phyloP scores from a whole-genome alignment of 2,888 invertebrate species.

The Cheilosia scutellata region DNA sequence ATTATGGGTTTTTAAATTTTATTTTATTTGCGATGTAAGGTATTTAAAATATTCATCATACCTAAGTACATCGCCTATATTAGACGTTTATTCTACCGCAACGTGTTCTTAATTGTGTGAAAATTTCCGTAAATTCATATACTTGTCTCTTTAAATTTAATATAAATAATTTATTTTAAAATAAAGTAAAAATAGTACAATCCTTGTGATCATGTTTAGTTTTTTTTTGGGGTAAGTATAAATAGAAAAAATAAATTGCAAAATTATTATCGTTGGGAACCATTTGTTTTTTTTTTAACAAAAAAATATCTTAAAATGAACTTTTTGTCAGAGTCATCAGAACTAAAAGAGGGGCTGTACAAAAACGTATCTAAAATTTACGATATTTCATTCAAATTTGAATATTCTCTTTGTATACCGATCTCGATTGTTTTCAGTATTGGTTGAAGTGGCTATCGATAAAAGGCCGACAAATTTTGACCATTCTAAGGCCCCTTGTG shows the following conservation, averaged over 20 bases:
- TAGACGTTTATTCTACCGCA: neutral
- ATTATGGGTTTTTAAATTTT: neutral
- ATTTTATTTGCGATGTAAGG: neutral
- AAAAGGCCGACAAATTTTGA: no score
- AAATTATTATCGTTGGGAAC: neutral
- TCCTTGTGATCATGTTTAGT: neutral
- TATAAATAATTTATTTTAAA: neutral
- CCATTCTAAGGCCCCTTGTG: no score
- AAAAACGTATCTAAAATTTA: no score
- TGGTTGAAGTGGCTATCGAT: no score
- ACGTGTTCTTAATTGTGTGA: slow-evolving; percentile 13
- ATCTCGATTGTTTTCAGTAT: no score
- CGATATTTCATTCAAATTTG: no score
- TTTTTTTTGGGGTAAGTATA: neutral
- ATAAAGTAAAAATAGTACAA: neutral
- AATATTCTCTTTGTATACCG: no score
- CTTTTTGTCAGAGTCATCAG: no score
- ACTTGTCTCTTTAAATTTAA: neutral
- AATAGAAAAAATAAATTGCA: slow-evolving; percentile 1
- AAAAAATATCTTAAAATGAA: no score
- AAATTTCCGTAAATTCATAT: neutral
- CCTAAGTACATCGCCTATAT: neutral
- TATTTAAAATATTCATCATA: neutral
- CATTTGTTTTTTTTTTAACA: no score
- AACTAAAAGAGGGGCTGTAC: no score